Conservation (phyloP, 2,888 invertebrate species). For the Rapana venosa region DNA sequence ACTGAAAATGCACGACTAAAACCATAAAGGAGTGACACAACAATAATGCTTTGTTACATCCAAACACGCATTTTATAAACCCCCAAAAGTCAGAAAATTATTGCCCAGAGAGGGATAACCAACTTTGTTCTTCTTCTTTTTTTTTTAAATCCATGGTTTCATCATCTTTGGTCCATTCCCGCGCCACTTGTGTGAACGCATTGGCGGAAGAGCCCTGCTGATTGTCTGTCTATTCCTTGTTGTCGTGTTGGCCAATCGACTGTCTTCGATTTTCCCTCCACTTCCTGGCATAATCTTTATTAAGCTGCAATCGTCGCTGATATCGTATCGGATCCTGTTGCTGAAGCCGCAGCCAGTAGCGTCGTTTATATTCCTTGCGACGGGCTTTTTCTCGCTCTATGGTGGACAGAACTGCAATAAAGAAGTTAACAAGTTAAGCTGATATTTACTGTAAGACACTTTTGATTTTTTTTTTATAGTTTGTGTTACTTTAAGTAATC, state of each 20-base stretch:
- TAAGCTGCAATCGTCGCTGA: slow-evolving; percentile 18
- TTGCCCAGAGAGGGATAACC: no score
- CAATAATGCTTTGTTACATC: no score
- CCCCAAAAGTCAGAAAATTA: no score
- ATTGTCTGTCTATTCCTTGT: background rate
- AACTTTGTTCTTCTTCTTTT: no score
- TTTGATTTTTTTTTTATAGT: no score
- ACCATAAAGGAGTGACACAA: no score
- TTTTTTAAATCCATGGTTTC: background rate
- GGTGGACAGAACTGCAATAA: slow-evolving; percentile 24
- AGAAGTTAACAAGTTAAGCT: background rate
- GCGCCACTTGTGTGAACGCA: background rate
- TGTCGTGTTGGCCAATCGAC: background rate
- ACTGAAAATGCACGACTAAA: no score
- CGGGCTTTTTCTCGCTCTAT: slow-evolving; percentile 7
- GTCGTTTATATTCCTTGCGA: slow-evolving; percentile 21
- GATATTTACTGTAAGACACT: no score
- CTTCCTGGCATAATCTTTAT: slow-evolving; percentile 27
- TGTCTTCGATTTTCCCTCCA: slow-evolving; percentile 4
- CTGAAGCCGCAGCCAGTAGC: slow-evolving; percentile 26
- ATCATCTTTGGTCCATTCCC: background rate
- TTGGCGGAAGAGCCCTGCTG: background rate
- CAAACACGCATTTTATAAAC: no score
- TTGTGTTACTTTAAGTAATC: no score
- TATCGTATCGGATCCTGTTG: slow-evolving; percentile 15